These are phyloP conservation scores for Taurulus bubalis DNA, from an alignment of 2,113 vertebrate genomes.

Conservation along the genomic window DNA sequence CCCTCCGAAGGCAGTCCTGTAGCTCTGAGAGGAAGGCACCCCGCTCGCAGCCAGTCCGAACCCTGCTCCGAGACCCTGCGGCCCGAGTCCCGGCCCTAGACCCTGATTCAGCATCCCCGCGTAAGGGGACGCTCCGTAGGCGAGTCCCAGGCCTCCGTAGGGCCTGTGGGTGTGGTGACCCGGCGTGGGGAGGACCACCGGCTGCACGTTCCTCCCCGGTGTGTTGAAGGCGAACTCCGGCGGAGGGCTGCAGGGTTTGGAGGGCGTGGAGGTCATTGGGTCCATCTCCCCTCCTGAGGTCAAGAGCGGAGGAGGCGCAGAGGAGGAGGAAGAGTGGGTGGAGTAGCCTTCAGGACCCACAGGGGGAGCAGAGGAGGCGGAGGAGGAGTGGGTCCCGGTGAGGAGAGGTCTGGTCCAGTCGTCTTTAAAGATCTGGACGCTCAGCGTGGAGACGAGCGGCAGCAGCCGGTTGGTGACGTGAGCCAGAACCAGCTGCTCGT, in stretches of 20 bases:
- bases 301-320: conserved; percentile 77
- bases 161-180: conserved; percentile 84
- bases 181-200: conserved; percentile 86
- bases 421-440: conserved; percentile 98
- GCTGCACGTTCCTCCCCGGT: conserved; percentile 89
- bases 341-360: conserved; percentile 85
- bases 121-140: conserved; percentile 85
- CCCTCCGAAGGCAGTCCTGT: conserved; percentile 87
- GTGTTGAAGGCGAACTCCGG: conserved; percentile 96
- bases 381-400: conserved; percentile 84
- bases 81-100: conserved; percentile 72
- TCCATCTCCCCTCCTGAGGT: conserved; percentile 76
- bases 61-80: conserved; percentile 54
- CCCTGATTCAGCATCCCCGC: conserved; percentile 84
- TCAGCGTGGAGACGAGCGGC: conserved; percentile 91
- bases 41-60: conserved; percentile 57
- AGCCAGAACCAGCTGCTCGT: conserved; percentile 97
- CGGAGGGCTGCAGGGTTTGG: conserved; percentile 91
- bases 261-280: conserved; percentile 92
- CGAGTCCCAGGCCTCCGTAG: conserved; percentile 84
- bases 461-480: conserved; percentile 95
- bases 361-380: conserved; percentile 81
- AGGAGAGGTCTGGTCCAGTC: conserved; percentile 93
- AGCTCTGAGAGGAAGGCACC: conserved; percentile 81
- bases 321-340: conserved; percentile 74